A percentile compares a stretch with the other conserved stretches of the same genome.
These are phyloP conservation scores for Dyspetes luteomarginatus DNA, from an alignment of 2,888 invertebrate genomes.

Conservation along the genomic window DNA sequence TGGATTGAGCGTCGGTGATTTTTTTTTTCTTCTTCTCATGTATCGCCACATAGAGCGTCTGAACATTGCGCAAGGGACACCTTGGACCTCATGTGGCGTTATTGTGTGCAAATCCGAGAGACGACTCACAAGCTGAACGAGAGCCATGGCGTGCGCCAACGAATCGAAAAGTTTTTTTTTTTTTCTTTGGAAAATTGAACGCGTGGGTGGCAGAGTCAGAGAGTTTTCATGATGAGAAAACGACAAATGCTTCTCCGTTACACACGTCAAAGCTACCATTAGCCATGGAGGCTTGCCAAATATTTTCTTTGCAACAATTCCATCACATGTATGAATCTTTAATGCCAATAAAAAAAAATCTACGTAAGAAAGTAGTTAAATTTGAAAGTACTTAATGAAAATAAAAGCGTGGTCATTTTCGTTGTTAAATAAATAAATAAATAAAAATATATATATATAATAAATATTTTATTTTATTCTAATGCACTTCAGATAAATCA, in stretches of 20 bases:
- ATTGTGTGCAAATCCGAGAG: conserved; percentile 79
- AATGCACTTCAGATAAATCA: no score
- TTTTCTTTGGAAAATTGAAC: conserved; percentile 74
- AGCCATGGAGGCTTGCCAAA: conserved; percentile 51
- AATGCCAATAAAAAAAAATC: no score
- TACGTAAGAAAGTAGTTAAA: background rate
- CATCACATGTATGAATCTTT: conserved; percentile 26
- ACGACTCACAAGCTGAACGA: conserved; percentile 70
- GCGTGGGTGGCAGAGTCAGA: conserved; percentile 76
- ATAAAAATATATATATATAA: no score
- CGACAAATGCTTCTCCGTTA: conserved; percentile 30
- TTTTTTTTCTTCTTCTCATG: conserved; percentile 69
- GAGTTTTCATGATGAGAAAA: conserved; percentile 41
- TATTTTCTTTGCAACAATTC: conserved; percentile 42
- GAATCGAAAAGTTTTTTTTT: conserved; percentile 62
- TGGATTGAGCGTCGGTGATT: conserved; percentile 68
- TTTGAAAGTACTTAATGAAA: background rate
- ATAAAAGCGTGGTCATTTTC: no score
- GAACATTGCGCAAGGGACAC: conserved; percentile 75
- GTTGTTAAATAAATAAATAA: no score
- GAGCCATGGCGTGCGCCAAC: conserved; percentile 62
- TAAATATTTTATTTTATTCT: no score
- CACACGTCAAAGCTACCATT: conserved; percentile 37
- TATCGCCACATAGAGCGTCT: conserved; percentile 28
- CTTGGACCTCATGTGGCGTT: conserved; percentile 81